Base-by-base conservation (phyloP, 2,113 vertebrate species). In the Eublepharis macularius region DNA sequence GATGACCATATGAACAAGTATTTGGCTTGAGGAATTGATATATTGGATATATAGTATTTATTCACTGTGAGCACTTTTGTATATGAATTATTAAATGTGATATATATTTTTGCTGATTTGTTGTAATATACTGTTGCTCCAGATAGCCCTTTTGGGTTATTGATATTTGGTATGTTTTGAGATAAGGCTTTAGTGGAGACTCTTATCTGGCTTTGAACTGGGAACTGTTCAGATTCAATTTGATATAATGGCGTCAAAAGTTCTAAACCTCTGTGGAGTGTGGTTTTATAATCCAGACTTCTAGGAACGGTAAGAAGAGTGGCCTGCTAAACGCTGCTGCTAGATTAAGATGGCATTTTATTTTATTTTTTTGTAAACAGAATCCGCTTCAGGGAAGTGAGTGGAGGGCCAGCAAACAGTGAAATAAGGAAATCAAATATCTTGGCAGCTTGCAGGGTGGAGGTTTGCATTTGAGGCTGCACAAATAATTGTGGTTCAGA, bases 381-480 rank as follows among this genome's bases (percentile, higher is more conserved):
- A 84, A 54, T 54, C n/a, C 85, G 74, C 34, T 75, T 87, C 11
- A 68, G 16, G 19, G 65, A 24, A 74, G 86, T 76, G 41, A 11
- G 45, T 3, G 19, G 29, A 80, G 24, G n/a, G 4, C 68, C 86
- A 51, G 41, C 45, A 68, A 76, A 17, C 19, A 19, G 1, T 29
- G 34, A 51, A 41, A 34, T 34, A 81, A 81, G 43, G 19, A 74
- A 34, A 39, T 78, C 32, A 70, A 21, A 41, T 65, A 41, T 82
- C 75, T 45, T 77, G 43, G 83, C 3, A 8, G 0, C 82, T 83
- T 36, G n/a, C 17, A n/a, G 21, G 34, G 51, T 60, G 47, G 11
- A 17, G 66, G 73, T 76, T 66, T 7, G 4, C 70, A 51, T 39
- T 24, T 43, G 72, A 60, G 39, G n/a, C 60, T 39, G 51, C 51